Percentiles rank a stretch among this genome's conserved stretches.
These are phyloP conservation scores for Micropterix aruncella DNA, from an alignment of 2,888 invertebrate genomes.

Conservation along the genomic window DNA sequence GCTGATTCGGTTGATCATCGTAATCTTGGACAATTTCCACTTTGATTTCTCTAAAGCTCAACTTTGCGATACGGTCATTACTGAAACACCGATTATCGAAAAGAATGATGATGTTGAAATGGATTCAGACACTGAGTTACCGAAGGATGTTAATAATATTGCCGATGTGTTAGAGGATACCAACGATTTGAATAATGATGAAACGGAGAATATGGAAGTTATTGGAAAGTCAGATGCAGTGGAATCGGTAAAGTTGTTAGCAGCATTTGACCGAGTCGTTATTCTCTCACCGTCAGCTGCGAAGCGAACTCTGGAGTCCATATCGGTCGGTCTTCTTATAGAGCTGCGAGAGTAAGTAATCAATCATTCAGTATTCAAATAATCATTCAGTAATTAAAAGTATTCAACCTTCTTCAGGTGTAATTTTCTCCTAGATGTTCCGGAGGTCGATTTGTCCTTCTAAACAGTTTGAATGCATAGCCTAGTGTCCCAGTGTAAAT, in stretches of 20 bases:
- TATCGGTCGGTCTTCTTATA: background rate
- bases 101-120: slow-evolving; percentile 15
- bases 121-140: no score
- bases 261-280: slow-evolving; percentile 31
- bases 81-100: slow-evolving; percentile 17
- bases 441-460: no score
- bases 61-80: slow-evolving; percentile 23
- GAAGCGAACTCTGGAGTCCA: slow-evolving; percentile 26
- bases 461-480: no score
- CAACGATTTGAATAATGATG: slow-evolving; percentile 16
- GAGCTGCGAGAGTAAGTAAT: background rate
- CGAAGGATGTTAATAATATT: no score
- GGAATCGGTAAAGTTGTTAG: slow-evolving; percentile 17
- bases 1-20: slow-evolving; percentile 58
- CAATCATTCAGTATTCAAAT: no score
- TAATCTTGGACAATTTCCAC: slow-evolving; percentile 82
- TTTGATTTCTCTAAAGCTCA: slow-evolving; percentile 64
- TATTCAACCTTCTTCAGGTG: no score
- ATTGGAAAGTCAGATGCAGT: slow-evolving; percentile 8
- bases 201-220: slow-evolving; percentile 10
- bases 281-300: slow-evolving; percentile 57
- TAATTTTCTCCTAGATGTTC: no score
- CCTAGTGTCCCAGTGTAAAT: no score
- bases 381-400: no score
- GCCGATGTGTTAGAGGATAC: no score